Evolutionary conservation across 2,888 invertebrate genomes (phyloP).

Genomic region (Ichneumoninae sp.): DNA sequence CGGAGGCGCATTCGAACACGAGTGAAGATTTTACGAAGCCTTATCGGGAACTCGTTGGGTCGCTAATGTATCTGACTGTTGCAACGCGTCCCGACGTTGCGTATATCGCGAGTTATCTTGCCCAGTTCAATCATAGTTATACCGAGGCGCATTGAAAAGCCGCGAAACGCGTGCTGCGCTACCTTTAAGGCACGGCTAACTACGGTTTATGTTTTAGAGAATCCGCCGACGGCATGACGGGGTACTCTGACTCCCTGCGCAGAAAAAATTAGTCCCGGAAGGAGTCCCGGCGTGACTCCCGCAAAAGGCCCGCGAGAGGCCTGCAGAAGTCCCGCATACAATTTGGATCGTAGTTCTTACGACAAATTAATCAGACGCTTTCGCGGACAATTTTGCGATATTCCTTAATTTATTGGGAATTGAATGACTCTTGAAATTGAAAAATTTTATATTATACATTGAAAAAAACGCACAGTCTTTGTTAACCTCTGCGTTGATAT

Average conservation of each 20-base stretch:
- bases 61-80: constrained; percentile 60
- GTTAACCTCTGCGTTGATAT: too few species aligned
- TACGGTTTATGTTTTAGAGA: constrained; percentile 41
- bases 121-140: constrained; percentile 37
- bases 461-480: too few species aligned
- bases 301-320: too few species aligned
- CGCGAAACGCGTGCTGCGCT: constrained; percentile 53
- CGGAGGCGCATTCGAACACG: neutral
- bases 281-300: too few species aligned
- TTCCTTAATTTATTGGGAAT: too few species aligned
- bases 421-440: too few species aligned
- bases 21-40: constrained; percentile 14
- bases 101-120: constrained; percentile 51
- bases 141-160: constrained; percentile 50
- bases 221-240: constrained; percentile 30
- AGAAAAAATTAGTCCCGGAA: too few species aligned
- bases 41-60: constrained; percentile 59
- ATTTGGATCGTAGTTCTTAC: too few species aligned
- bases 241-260: neutral
- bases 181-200: constrained; percentile 44
- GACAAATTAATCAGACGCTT: too few species aligned
- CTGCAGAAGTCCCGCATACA: too few species aligned
- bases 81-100: constrained; percentile 63
- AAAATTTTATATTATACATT: too few species aligned
- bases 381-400: too few species aligned